Percentiles rank a stretch among this genome's conserved stretches.
phyloP scores from a whole-genome alignment of 2,113 vertebrate species.

The Platycercus adscitus region DNA sequence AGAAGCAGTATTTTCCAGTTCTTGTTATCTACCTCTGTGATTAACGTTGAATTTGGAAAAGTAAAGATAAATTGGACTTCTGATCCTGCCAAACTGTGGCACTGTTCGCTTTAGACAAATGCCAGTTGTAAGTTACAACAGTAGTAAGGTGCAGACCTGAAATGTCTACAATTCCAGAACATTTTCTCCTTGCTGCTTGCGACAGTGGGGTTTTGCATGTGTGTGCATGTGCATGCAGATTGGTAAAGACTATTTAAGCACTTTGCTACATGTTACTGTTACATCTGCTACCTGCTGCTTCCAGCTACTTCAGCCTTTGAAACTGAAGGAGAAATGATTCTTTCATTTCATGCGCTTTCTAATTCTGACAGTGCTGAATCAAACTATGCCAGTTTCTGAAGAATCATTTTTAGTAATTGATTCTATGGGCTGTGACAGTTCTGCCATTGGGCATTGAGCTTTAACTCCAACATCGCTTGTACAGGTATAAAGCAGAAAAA shows the following conservation, averaged over 20 bases:
- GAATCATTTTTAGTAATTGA: neutral
- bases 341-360: neutral
- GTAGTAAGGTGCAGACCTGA: neutral
- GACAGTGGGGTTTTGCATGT: neutral
- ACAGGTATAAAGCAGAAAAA: neutral
- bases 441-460: neutral
- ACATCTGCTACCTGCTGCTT: neutral
- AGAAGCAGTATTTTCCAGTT: neutral
- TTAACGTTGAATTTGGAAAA: neutral
- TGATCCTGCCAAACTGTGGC: neutral
- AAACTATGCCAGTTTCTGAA: neutral
- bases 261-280: neutral
- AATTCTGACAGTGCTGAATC: neutral
- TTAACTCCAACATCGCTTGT: neutral
- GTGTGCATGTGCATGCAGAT: fast-evolving
- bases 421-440: neutral
- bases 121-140: neutral
- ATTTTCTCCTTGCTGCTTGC: neutral
- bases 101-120: neutral
- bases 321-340: neutral
- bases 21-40: neutral
- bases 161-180: neutral
- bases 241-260: neutral
- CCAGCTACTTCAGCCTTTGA: neutral
- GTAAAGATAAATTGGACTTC: neutral